Conservation (phyloP, 2,797 vertebrate species). For the Sebastes matsubarae region DNA sequence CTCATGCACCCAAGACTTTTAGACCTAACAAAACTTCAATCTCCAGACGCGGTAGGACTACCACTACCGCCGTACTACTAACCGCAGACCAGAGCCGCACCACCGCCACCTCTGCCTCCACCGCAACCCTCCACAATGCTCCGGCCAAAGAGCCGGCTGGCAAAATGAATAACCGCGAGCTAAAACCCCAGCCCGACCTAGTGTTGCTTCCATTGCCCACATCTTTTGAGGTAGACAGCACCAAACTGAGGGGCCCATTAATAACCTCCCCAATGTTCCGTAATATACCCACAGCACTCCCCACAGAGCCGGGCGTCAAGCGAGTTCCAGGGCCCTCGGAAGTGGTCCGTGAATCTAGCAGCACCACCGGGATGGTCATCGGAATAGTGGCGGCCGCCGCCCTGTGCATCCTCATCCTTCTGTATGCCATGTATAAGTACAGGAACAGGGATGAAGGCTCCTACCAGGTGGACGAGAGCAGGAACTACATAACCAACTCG, state of each 20-base stretch:
- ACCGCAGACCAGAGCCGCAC: constrained; percentile 98
- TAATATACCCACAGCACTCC: constrained; percentile 99
- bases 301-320: constrained; percentile 99
- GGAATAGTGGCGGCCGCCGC: constrained; percentile 99
- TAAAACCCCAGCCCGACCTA: constrained; percentile 98
- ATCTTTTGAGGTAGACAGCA: constrained; percentile 99
- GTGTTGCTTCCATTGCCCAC: constrained; percentile 98
- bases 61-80: constrained; percentile 93
- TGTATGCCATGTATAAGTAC: constrained; percentile 99
- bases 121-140: constrained; percentile 88
- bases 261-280: constrained; percentile 99
- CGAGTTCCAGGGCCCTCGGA: constrained; percentile 99
- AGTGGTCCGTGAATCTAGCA: constrained; percentile 99
- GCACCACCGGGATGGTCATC: constrained; percentile 99
- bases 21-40: constrained; percentile 97
- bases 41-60: constrained; percentile 97
- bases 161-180: constrained; percentile 98
- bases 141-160: constrained; percentile 93
- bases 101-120: constrained; percentile 92
- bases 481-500: constrained; percentile 99
- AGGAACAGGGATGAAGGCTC: constrained; percentile 99
- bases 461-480: constrained; percentile 99
- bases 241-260: constrained; percentile 97
- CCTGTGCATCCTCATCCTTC: constrained; percentile 99
- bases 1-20: constrained; percentile 97